Evolutionary conservation across 1,140 invertebrate species (phyloP), one percentile per base, ranked within the genome.

Genomic region (Telenomus remus): DNA sequence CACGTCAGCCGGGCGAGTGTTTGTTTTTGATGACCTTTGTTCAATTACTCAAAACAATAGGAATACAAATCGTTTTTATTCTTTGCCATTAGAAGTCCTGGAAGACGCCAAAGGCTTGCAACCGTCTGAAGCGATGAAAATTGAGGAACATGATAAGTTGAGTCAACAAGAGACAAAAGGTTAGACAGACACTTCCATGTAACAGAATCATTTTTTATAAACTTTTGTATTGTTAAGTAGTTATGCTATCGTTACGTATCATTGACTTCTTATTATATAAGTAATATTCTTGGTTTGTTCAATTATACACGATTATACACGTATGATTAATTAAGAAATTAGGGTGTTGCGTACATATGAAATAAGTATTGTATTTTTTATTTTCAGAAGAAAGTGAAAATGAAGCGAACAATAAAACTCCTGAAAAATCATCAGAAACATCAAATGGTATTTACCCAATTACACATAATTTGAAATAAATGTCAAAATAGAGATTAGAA

Each of bases 141-240:
- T 84, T n/a, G 81, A 85, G 42, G 81, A 81, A 1, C 82, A 84
- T 4, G 81, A 82, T 9, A 83, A 86, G 15, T 80, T 82, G 2
- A 79, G 79, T 12, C 80, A 80, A 54, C 82, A 86, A 76, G 81
- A 81, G 2, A 60, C 78, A 5, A 83, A 80, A 68, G 84, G 84
- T 85, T 74, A 71, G 75, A 57, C 59, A 15, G 13, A 19, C 35
- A 33, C 37, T 60, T 14, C 12, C 14, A n/a, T 60, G n/a, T 9
- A 4, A n/a, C 6, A n/a, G n/a, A n/a, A n/a, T n/a, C n/a, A n/a
- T n/a, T n/a, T n/a, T 11, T 39, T 39, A 42, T 54, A 9, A 35
- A 10, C 9, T 14, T 37, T 33, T 55, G 60, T 47, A 19, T 59
- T 9, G 2, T 39, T 43, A 49, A 46, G 43, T 27, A 27, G 19